Evolutionary conservation across 92 coral and sea anemone species (phyloP), one percentile per base, ranked within the genome.

Genomic region (Porites divaricata): DNA sequence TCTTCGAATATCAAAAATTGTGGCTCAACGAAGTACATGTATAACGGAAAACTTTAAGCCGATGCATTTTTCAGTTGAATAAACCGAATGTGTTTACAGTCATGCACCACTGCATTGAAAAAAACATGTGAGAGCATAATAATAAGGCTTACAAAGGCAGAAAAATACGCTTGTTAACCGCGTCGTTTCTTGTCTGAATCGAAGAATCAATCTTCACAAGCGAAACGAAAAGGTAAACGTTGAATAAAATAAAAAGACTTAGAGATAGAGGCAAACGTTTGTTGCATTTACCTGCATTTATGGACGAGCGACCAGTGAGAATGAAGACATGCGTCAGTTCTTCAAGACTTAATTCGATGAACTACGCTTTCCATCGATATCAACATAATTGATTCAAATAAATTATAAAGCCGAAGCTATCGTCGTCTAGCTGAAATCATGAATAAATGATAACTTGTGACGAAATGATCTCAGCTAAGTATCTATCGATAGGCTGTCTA

Each of bases 361-460:
- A 82, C 86, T 72, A 72, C 86, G 79, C 45, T 61, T 73, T 61
- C 76, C 35, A 73, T 15, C 49, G 72, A 73, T n/a, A 64, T 49
- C 69, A 72, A 41, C 86, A 49, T 63, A 61, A 82, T 72, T 82
- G 70, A 58, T 50, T 59, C 49, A 82, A 72, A 82, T 72, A 28
- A 57, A 62, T 35, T 76, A 19, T 16, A 64, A 72, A 73, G 79
- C 72, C 61, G 78, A 82, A 80, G 16, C 77, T 72, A 35, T 73
- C n/a, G 63, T 59, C 66, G 63, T 59, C 66, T 71, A 62, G 62
- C 72, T 63, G 62, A 49, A 25, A 23, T 61, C 86, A 82, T 82
- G 79, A 72, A 82, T 82, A 45, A 82, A 48, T 82, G 79, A 82
- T 82, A 48, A 73, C 78, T 64, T 82, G 71, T 82, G 86, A 82